Percentiles rank a stretch among this genome's conserved stretches.
phyloP scores from a whole-genome alignment of 2,888 invertebrate genomes.

The Drosophila atroscutellata region DNA sequence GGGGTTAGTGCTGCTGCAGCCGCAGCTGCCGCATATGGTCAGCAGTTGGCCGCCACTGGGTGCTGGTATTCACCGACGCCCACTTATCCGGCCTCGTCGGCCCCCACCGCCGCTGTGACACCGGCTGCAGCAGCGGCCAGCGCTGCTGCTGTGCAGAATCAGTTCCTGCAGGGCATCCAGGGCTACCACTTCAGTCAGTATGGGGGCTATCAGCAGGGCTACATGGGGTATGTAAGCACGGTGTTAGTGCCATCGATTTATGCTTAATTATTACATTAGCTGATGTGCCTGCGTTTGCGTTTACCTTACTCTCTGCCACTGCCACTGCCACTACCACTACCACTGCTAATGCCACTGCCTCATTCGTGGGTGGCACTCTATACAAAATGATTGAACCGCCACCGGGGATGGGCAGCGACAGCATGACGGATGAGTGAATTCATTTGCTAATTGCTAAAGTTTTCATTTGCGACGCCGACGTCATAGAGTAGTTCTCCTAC shows the following conservation, averaged over 20 bases:
- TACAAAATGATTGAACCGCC: conserved; percentile 77
- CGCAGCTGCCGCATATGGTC: conserved; percentile 88
- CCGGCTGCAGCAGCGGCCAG: conserved; percentile 87
- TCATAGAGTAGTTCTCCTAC: conserved; percentile 10
- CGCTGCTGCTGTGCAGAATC: conserved; percentile 92
- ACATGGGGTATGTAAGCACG: conserved; percentile 91
- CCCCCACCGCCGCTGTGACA: conserved; percentile 87
- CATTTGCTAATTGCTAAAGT: conserved; percentile 84
- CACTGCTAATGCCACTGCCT: not conserved
- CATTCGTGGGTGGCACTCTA: not conserved
- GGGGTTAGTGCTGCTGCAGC: conserved; percentile 87
- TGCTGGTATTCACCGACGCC: conserved; percentile 95
- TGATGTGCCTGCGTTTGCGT: conserved; percentile 36
- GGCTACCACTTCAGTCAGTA: conserved; percentile 95
- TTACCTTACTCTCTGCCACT: conserved; percentile 1
- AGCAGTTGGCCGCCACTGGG: conserved; percentile 90
- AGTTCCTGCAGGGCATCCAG: conserved; percentile 95
- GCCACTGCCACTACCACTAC: not conserved
- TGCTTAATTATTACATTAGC: conserved; percentile 66
- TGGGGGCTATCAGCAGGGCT: conserved; percentile 95
- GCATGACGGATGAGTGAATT: conserved; percentile 83
- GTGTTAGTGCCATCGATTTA: conserved; percentile 36
- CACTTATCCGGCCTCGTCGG: conserved; percentile 87
- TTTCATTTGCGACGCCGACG: conserved; percentile 65
- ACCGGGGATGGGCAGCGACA: conserved; percentile 75